Evolutionary conservation across 2,113 vertebrate species (phyloP), one percentile per base, ranked within the genome.

Genomic region (Eulacestoma nigropectus): DNA sequence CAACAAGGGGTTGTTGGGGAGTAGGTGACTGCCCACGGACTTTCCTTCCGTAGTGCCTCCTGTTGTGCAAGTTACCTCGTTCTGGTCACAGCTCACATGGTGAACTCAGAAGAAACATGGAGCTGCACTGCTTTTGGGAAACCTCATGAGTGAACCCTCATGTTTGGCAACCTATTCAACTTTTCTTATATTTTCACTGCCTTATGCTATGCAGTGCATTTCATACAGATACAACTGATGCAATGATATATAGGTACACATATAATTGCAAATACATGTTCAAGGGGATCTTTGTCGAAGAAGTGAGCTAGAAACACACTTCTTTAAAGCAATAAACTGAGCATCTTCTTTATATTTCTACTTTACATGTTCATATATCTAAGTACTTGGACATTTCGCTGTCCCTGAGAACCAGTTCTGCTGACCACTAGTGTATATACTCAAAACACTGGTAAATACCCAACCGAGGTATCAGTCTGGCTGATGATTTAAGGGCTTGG

Each of bases 191-290:
- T 93, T 94, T 95, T 78, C 16, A 64, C 18, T 82, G 20, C 32
- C n/a, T 67, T 64, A 23, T 3, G 3, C 14, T n/a, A 16, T 20
- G 9, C 33, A 65, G 33, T 27, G 32, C 32, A 30, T 90, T 79
- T 87, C 49, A 32, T 39, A 41, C 3, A 67, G 33, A 39, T 20
- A 35, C 4, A 67, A 37, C 35, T 33, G 35, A 50, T 57, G 13
- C 5, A 74, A 46, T 53, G 22, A 39, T 47, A 46, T 3, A 44
- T 0, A 68, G 0, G n/a, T 16, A 47, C 3, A 32, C 5, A 46
- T 6, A 20, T 19, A 74, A 70, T 22, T 91, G 39, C 33, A 87
- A 78, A 62, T 49, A 37, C 2, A 5, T n/a, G 27, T 35, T 84
- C 29, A 32, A 30, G 6, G 47, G 35, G 52, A 64, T 55, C 12